Base-by-base conservation (phyloP, 2,888 invertebrate species). In the Chrysotoxum bicinctum region DNA sequence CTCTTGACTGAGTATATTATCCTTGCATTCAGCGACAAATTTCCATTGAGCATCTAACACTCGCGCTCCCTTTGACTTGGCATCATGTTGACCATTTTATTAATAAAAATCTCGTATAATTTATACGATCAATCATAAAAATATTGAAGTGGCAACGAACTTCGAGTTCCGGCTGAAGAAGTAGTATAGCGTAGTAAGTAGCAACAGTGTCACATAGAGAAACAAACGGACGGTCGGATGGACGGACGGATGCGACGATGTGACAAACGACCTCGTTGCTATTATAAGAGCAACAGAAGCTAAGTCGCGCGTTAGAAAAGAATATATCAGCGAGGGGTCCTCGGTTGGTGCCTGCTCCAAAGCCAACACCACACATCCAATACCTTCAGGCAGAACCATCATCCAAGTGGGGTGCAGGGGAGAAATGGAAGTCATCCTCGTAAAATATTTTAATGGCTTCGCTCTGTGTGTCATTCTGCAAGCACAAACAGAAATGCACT, bases 121-220 rank as follows among this genome's bases (percentile, higher is more conserved):
- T 77, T 81, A 81, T 85, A 81, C 85, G 85, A 81, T 85, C 85
- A 81, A 81, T 81, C 81, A 80, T 84, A 84, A 84, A 84, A 80
- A 72, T 73, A 85, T 76, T 81, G 76, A 81, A 81, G 81, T 81
- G 85, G 40, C 76, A 81, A 85, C 81, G 85, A 85, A 84, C 84
- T 80, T 84, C 64, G 50, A 77, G 81, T 73, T 81, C 76, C 81
- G 68, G 62, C 80, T 76, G 35, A 60, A 23, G 48, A 30, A 54
- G 30, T 30, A 26, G 54, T 14, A 19, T 19, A 52, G 66, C 40
- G 16, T 32, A n/a, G 19, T 10, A 35, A 16, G 9, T 16, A 52
- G 66, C 73, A 77, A 56, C 72, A 77, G 78, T 69, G 54, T 74
- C 50, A 37, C 30, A 50, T 26, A 73, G 78, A 52, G 23, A 75